phyloP scores from a whole-genome alignment of 1,140 invertebrate genomes.

The honey bee (Apis mellifera) region DNA sequence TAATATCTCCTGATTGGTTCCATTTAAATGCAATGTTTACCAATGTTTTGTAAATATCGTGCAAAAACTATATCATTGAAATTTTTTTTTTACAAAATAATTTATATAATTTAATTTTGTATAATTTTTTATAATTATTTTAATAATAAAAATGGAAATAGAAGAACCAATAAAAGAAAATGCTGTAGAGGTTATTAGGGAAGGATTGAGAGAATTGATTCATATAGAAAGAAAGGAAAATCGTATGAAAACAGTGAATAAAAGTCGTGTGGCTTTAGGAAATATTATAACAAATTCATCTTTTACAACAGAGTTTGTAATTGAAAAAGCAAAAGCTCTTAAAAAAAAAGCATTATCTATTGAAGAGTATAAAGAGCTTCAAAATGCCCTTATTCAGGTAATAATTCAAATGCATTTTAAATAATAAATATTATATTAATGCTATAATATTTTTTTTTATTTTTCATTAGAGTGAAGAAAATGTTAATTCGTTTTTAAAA shows the following conservation, averaged over 20 bases:
- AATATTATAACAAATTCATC: slow-evolving; percentile 27
- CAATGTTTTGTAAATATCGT: neutral
- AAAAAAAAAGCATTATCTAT: slow-evolving; percentile 68
- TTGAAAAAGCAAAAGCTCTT: slow-evolving; percentile 59
- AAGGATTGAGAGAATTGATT: slow-evolving; percentile 49
- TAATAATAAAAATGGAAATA: slow-evolving; percentile 2
- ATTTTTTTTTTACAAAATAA: neutral
- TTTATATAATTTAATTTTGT: neutral
- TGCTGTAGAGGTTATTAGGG: slow-evolving; percentile 59
- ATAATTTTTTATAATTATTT: neutral
- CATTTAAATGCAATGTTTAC: neutral
- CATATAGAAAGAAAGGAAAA: slow-evolving; percentile 61
- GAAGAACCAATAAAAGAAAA: neutral
- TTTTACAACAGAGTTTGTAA: slow-evolving; percentile 62
- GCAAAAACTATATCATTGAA: neutral
- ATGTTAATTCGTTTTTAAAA: slow-evolving; percentile 75
- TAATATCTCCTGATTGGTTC: neutral
- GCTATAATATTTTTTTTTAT: slow-evolving; percentile 8
- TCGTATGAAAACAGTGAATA: slow-evolving; percentile 58
- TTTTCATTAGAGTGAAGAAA: slow-evolving; percentile 70
- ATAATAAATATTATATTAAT: slow-evolving; percentile 19
- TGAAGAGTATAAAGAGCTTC: slow-evolving; percentile 69
- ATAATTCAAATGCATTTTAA: neutral
- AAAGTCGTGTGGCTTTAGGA: slow-evolving; percentile 68
- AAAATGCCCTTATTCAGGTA: slow-evolving; percentile 76